Evolutionary conservation across 2,113 vertebrate genomes (phyloP).

Genomic region (Gopherus evgoodei): DNA sequence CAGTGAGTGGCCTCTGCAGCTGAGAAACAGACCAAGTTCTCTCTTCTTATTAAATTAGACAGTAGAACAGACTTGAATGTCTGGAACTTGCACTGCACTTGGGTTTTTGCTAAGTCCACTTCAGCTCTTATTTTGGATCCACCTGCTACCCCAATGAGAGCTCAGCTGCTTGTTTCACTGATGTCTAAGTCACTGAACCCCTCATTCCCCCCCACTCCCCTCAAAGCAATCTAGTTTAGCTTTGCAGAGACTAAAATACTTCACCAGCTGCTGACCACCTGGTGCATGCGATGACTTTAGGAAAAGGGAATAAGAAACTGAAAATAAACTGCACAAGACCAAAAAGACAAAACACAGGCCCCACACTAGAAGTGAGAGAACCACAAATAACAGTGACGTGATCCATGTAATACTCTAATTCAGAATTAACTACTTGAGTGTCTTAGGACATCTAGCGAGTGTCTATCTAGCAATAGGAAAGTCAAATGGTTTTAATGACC

Average conservation of each 20-base stretch:
- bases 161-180: slow-evolving; percentile 27
- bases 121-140: background rate
- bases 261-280: slow-evolving; percentile 65
- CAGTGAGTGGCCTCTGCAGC: accelerated
- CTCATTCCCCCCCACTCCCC: background rate
- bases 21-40: background rate
- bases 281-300: background rate
- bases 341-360: background rate
- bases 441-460: background rate
- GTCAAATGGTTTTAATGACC: background rate
- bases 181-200: background rate
- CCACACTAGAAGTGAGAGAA: background rate
- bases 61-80: background rate
- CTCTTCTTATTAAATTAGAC: background rate
- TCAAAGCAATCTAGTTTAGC: accelerated
- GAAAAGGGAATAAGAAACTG: slow-evolving; percentile 51
- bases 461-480: background rate
- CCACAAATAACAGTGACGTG: background rate
- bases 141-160: accelerated
- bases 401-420: background rate
- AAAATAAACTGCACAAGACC: slow-evolving; percentile 42
- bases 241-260: slow-evolving; percentile 38
- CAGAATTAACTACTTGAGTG: background rate
- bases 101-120: background rate
- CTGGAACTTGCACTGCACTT: background rate